Evolutionary conservation across 2,888 invertebrate genomes (phyloP), one percentile per base, ranked within the genome.

Genomic region (Pelosia muscerda): DNA sequence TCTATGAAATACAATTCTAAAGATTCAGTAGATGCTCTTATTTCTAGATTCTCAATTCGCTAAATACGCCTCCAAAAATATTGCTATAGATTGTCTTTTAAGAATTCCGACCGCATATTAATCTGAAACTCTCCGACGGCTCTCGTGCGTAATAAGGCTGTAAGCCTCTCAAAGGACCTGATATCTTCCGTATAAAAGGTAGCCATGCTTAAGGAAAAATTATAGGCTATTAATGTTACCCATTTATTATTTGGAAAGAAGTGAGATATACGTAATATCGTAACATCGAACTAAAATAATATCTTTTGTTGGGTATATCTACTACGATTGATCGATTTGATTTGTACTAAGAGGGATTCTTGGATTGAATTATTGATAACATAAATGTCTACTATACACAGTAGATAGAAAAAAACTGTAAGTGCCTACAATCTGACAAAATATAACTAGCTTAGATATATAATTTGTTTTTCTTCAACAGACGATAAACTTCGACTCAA

Each of bases 401-500:
- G 6, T 28, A 31, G 10, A 8, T 10, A 31, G 10, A 31, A 31
- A 31, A 31, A 8, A 5, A 8, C 3, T 28, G 28, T 5, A 28
- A 28, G 28, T 8, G 28, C 8, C 3, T 28, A 28, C 31, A 8
- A 31, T 31, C 9, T 31, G 31, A 10, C 31, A 10, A 31, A 31
- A 42, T 19, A 42, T 42, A 13, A 15, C 38, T 10, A 38, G 1
- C 38, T 28, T 1, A 56, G 25, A 26, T 6, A 15, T 9, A 6
- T 5, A n/a, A n/a, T n/a, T n/a, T n/a, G n/a, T n/a, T 53, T 62
- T 53, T 31, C 3, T 53, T 72, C 73, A 60, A 77, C 95, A 98
- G 96, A 96, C 97, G 86, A 98, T 98, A 95, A 98, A 98, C 95
- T 98, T 98, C 92, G 98, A 98, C 93, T 98, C 98, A 68, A 97